A percentile compares a stretch with the other conserved stretches of the same genome.
phyloP scores from a whole-genome alignment of 1,140 invertebrate species.

The Drosophila sucinea region DNA sequence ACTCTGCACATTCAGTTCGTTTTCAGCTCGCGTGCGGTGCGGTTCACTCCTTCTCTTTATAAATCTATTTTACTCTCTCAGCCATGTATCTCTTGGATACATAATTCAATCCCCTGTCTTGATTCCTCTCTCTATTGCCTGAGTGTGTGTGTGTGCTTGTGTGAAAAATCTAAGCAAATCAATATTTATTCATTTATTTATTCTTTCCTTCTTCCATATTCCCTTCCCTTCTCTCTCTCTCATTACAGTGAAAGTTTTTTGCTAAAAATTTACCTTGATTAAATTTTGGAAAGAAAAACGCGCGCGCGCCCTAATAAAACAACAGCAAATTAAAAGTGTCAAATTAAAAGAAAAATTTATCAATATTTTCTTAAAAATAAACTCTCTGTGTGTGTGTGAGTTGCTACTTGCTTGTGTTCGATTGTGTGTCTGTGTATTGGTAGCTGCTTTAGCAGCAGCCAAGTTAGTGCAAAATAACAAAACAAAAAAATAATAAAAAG shows the following conservation, averaged over 20 bases:
- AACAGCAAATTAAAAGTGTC: conserved; percentile 62
- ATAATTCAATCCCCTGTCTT: conserved; percentile 17
- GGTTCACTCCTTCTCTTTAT: conserved; percentile 66
- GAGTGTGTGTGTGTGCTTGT: conserved; percentile 12
- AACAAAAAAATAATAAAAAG: conserved; percentile 13
- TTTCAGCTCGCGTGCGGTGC: conserved; percentile 82
- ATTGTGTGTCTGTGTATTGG: conserved; percentile 54
- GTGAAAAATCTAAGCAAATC: conserved; percentile 24
- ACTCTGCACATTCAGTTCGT: conserved; percentile 74
- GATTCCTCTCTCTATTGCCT: conserved; percentile 11
- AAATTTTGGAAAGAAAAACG: conserved; percentile 66
- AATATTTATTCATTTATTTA: conserved; percentile 37
- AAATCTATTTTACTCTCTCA: conserved; percentile 13
- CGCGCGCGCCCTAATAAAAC: conserved; percentile 36
- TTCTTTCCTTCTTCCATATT: neutral
- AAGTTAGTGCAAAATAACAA: conserved; percentile 23
- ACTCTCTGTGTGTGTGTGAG: conserved; percentile 46
- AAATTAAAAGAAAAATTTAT: conserved; percentile 56
- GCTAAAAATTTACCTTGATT: conserved; percentile 69
- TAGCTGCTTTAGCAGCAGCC: conserved; percentile 63
- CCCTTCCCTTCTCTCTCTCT: conserved; percentile 6
- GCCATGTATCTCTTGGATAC: conserved; percentile 27
- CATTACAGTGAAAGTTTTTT: conserved; percentile 75
- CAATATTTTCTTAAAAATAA: conserved; percentile 31
- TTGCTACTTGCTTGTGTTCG: conserved; percentile 37